Percentiles rank a stretch among this genome's conserved stretches.
Evolutionary conservation across 2,113 vertebrate genomes (phyloP).

Genomic region (Enhydra lutris): DNA sequence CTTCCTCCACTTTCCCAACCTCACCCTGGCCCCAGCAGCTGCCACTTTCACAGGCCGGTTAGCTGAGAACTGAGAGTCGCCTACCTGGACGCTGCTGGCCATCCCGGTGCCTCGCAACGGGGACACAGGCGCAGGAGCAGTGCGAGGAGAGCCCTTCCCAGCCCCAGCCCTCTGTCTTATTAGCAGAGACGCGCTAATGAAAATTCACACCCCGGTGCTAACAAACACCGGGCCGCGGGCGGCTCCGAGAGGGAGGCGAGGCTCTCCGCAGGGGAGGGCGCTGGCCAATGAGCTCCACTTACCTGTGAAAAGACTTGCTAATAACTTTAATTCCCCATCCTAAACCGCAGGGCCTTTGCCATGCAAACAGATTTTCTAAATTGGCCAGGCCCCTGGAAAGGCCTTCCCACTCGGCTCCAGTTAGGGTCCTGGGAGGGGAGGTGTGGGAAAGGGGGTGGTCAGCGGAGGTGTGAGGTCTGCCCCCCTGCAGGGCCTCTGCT

Average conservation of each 20-base stretch:
- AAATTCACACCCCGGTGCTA: constrained; percentile 66
- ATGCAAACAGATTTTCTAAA: constrained; percentile 67
- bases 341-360: constrained; percentile 39
- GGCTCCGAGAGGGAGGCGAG: neutral
- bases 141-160: neutral
- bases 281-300: constrained; percentile 34
- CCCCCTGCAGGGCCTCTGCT: neutral
- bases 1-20: neutral
- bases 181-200: constrained; percentile 64
- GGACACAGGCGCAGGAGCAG: neutral
- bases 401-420: neutral
- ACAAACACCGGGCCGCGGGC: constrained; percentile 24
- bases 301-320: constrained; percentile 74
- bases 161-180: constrained; percentile 1
- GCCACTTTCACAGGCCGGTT: neutral
- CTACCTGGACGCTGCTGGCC: neutral
- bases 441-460: neutral
- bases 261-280: neutral
- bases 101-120: neutral
- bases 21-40: neutral
- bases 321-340: constrained; percentile 74
- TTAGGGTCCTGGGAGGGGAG: neutral
- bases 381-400: neutral
- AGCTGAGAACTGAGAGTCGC: neutral
- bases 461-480: neutral